Conservation (phyloP, 2,888 invertebrate species). For the Trimorus sp. region DNA sequence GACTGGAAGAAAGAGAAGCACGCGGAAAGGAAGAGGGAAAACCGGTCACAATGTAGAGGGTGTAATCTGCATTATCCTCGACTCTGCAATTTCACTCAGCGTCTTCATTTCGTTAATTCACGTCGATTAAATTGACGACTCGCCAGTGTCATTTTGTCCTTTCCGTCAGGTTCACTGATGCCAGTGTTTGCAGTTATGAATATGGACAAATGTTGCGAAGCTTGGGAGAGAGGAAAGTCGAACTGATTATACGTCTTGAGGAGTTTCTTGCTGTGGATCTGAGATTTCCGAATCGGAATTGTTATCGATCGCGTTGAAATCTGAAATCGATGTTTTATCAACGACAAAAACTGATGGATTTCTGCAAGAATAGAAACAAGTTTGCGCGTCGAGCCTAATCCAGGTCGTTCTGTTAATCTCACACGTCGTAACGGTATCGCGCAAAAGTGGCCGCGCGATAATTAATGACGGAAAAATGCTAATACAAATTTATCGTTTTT, state of each 20-base stretch:
- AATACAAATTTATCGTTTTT: constrained; percentile 61
- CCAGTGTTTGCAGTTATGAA: no score
- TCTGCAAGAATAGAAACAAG: constrained; percentile 36
- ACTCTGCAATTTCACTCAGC: constrained; percentile 47
- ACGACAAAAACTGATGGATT: constrained; percentile 32
- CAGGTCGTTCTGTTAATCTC: constrained; percentile 48
- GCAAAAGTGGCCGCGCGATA: constrained; percentile 38
- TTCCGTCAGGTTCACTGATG: neutral
- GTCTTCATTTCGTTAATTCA: constrained; percentile 20
- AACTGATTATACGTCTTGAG: no score
- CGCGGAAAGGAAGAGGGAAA: constrained; percentile 63
- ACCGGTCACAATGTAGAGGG: constrained; percentile 66
- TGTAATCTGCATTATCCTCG: constrained; percentile 58
- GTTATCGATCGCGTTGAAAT: constrained; percentile 5
- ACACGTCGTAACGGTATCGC: constrained; percentile 55
- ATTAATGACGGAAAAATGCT: constrained; percentile 58
- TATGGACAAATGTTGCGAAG: no score
- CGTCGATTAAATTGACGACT: neutral
- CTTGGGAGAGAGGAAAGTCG: neutral
- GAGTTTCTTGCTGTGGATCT: no score
- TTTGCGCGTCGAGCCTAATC: constrained; percentile 26
- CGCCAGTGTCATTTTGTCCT: constrained; percentile 3
- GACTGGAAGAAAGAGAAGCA: constrained; percentile 66
- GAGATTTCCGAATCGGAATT: no score
- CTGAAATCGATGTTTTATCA: constrained; percentile 5